Evolutionary conservation across 1,140 invertebrate genomes (phyloP).

Genomic region (Thaumatotibia leucotreta): DNA sequence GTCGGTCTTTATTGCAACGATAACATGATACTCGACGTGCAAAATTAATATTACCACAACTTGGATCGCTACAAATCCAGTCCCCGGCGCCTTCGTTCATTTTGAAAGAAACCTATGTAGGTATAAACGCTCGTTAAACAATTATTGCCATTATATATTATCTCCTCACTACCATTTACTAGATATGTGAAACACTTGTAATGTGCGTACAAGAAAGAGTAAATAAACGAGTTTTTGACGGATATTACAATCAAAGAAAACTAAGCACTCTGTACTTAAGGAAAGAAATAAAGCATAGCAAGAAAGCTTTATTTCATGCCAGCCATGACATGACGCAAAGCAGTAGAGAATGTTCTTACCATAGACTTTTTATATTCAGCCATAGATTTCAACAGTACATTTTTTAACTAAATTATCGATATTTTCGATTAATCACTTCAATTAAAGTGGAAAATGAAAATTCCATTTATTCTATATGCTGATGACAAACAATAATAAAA

Average conservation of each 20-base stretch:
- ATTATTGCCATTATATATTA: slow-evolving; percentile 21
- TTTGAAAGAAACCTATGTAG: slow-evolving; percentile 39
- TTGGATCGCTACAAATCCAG: slow-evolving; percentile 75
- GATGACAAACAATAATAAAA: no score
- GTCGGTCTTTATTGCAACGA: slow-evolving; percentile 88
- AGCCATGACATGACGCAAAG: slow-evolving; percentile 66
- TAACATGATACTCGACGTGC: slow-evolving; percentile 93
- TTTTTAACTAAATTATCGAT: no score
- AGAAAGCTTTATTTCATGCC: slow-evolving; percentile 66
- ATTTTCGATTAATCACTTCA: no score
- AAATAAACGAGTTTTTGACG: slow-evolving; percentile 60
- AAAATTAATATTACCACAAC: slow-evolving; percentile 97
- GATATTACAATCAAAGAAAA: slow-evolving; percentile 60
- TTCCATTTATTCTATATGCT: no score
- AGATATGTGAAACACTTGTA: slow-evolving; percentile 19
- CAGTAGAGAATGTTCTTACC: slow-evolving; percentile 26
- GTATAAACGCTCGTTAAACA: slow-evolving; percentile 26
- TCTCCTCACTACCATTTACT: slow-evolving; percentile 11
- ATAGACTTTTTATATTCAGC: slow-evolving; percentile 14
- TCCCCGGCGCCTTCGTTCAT: slow-evolving; percentile 73
- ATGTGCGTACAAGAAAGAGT: slow-evolving; percentile 29
- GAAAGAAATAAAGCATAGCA: slow-evolving; percentile 51
- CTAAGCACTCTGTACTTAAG: slow-evolving; percentile 48
- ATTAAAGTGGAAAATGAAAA: no score
- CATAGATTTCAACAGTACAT: no score